These are phyloP conservation scores for Agriopis leucophaearia DNA, from an alignment of 2,888 invertebrate species.

Conservation along the genomic window DNA sequence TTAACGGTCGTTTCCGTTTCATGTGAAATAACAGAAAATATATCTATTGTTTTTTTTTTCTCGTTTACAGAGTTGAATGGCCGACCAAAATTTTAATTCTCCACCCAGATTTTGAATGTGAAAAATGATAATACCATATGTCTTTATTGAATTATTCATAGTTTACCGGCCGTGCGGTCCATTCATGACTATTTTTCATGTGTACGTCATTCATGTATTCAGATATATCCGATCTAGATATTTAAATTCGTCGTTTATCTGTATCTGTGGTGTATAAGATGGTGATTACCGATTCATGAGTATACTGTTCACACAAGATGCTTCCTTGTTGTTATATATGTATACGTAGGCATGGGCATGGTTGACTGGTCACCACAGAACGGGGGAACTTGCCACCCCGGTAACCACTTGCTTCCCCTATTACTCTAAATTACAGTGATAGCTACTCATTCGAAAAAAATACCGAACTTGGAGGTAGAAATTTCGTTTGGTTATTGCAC, in stretches of 20 bases:
- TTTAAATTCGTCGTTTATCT: constrained; percentile 58
- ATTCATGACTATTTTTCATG: constrained; percentile 59
- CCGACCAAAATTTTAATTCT: constrained; percentile 79
- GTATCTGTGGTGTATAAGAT: constrained; percentile 43
- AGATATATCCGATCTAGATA: constrained; percentile 72
- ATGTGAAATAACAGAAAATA: constrained; percentile 54
- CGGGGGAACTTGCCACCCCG: constrained; percentile 56
- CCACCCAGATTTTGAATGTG: constrained; percentile 72
- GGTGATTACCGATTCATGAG: constrained; percentile 45
- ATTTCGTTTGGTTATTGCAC: constrained; percentile 41
- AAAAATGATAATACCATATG: constrained; percentile 69
- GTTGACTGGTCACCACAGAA: constrained; percentile 60
- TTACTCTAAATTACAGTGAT: constrained; percentile 59
- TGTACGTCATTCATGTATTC: constrained; percentile 50
- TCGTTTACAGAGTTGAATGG: constrained; percentile 66
- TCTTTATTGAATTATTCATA: constrained; percentile 74
- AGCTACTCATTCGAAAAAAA: constrained; percentile 46
- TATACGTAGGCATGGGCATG: constrained; percentile 55
- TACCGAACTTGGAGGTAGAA: constrained; percentile 34
- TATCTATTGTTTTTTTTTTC: constrained; percentile 56
- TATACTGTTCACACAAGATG: constrained; percentile 44
- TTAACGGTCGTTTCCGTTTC: constrained; percentile 49
- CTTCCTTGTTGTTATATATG: constrained; percentile 41
- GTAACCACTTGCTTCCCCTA: constrained; percentile 50
- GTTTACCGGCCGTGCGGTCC: constrained; percentile 60